Evolutionary conservation across 2,888 invertebrate genomes (phyloP).

Genomic region (Diabrotica balteata): DNA sequence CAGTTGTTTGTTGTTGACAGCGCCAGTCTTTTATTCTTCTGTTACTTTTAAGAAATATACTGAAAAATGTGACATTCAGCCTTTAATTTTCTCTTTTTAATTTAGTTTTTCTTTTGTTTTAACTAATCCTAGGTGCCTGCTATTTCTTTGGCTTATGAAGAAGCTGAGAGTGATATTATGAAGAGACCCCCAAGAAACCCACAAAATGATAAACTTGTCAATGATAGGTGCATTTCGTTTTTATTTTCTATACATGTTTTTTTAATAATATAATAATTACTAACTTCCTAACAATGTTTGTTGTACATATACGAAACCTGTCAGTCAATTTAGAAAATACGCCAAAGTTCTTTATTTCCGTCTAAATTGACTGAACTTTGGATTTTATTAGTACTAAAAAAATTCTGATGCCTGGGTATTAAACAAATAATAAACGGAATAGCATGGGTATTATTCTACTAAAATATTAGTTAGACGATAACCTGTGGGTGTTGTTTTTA

Average conservation of each 20-base stretch:
- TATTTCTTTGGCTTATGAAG: slow-evolving; percentile 90
- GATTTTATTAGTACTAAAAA: slow-evolving; percentile 5
- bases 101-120: slow-evolving; percentile 43
- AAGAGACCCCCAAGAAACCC: slow-evolving; percentile 90
- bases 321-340: not conserved
- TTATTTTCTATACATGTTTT: slow-evolving; percentile 34
- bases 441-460: slow-evolving; percentile 27
- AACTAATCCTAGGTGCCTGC: slow-evolving; percentile 75
- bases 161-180: slow-evolving; percentile 92
- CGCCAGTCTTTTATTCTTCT: slow-evolving; percentile 9
- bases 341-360: not conserved
- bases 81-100: slow-evolving; percentile 31
- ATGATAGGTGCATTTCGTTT: slow-evolving; percentile 76
- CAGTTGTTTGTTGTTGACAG: slow-evolving; percentile 22
- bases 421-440: slow-evolving; percentile 23
- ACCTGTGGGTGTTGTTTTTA: not conserved
- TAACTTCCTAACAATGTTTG: no score
- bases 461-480: slow-evolving; percentile 1
- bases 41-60: slow-evolving; percentile 9
- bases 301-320: not conserved
- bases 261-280: slow-evolving; percentile 7
- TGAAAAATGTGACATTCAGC: slow-evolving; percentile 15
- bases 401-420: slow-evolving; percentile 40
- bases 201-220: slow-evolving; percentile 89
- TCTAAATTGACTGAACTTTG: not conserved